Percentiles rank a stretch among this genome's conserved stretches.
Evolutionary conservation across 1,140 invertebrate species (phyloP).

Genomic region (Andrena cerasifolii): DNA sequence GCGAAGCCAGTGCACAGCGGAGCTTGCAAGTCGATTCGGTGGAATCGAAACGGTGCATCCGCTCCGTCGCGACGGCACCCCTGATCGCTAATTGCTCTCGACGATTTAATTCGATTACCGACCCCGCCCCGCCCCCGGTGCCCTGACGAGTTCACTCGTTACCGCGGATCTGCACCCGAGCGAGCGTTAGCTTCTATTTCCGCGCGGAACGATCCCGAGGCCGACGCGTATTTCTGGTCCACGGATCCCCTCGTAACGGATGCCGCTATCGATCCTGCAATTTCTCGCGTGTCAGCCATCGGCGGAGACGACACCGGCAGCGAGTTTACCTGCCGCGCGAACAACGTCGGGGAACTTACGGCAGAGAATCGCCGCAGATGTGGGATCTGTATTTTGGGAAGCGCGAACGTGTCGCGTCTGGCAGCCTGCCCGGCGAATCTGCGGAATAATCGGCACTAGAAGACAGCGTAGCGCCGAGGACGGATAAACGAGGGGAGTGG

Average conservation of each 20-base stretch:
- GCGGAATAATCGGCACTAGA: neutral
- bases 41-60: conserved; percentile 32
- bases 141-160: conserved; percentile 39
- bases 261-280: too few species aligned
- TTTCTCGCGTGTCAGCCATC: too few species aligned
- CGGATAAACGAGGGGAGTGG: too few species aligned
- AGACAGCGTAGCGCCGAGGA: too few species aligned
- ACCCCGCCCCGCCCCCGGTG: too few species aligned
- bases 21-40: conserved; percentile 2
- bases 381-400: neutral
- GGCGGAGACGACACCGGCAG: too few species aligned
- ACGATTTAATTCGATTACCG: conserved; percentile 57
- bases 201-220: neutral
- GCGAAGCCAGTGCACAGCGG: too few species aligned
- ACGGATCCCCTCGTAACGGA: neutral
- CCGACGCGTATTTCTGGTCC: neutral
- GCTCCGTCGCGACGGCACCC: conserved; percentile 5
- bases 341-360: neutral
- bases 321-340: neutral
- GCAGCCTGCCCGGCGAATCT: neutral
- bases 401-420: conserved; percentile 18
- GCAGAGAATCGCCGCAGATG: neutral
- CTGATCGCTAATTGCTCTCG: conserved; percentile 41
- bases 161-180: neutral
- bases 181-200: conserved; percentile 16